Percentiles rank a stretch among this genome's conserved stretches.
Evolutionary conservation across 1,140 invertebrate species (phyloP).

Genomic region (Campodea augens): DNA sequence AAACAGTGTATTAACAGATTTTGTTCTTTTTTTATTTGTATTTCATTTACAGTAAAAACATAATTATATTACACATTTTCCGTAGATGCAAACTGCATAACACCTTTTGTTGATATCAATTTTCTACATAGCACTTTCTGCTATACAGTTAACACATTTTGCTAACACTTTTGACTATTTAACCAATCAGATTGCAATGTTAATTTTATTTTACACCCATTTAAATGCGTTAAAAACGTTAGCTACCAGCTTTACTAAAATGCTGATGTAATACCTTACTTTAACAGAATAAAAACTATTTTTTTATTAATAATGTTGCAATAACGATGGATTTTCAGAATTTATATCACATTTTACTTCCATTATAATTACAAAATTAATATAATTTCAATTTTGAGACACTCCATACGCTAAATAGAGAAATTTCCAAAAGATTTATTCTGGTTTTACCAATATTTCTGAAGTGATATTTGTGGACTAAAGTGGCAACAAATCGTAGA

Average conservation of each 20-base stretch:
- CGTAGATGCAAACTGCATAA: not conserved
- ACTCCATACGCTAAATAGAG: too few relatives aligned
- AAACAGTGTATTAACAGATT: not conserved
- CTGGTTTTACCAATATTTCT: not conserved
- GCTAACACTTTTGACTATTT: not conserved
- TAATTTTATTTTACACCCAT: not conserved
- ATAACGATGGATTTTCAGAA: not conserved
- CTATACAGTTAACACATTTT: not conserved
- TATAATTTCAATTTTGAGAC: too few relatives aligned
- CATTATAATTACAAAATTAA: too few relatives aligned
- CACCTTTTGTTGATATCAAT: not conserved
- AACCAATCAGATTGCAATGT: not conserved
- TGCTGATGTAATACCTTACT: not conserved
- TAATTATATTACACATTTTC: not conserved
- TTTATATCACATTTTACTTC: not conserved
- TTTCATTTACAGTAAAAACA: not conserved
- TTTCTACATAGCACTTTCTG: not conserved
- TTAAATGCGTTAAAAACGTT: too few relatives aligned
- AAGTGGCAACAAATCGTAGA: constrained; percentile 1
- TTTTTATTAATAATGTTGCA: too few relatives aligned
- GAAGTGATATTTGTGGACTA: not conserved
- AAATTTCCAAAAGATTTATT: not conserved
- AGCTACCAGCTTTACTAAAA: too few relatives aligned
- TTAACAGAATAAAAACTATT: not conserved
- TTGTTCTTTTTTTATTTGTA: not conserved